These are phyloP conservation scores for Cottoperca gobio DNA, from an alignment of 2,797 vertebrate species.

Conservation along the genomic window DNA sequence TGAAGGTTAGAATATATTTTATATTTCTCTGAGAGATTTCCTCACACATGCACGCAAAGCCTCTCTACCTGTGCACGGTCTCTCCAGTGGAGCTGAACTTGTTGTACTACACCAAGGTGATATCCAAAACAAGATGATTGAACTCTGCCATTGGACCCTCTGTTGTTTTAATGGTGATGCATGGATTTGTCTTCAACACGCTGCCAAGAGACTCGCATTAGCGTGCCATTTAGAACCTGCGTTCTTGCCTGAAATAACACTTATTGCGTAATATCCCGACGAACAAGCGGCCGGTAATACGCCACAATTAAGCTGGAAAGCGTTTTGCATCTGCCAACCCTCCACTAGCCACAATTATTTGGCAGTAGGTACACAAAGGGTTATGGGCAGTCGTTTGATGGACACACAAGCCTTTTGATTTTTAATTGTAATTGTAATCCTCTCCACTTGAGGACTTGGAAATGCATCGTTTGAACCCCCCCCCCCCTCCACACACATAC, in stretches of 20 bases:
- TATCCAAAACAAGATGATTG: constrained; percentile 74
- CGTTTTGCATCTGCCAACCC: constrained; percentile 79
- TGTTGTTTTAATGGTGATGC: constrained; percentile 76
- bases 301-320: constrained; percentile 77
- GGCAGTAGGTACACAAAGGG: constrained; percentile 82
- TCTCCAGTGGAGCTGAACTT: too few relatives aligned
- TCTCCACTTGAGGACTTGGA: constrained; percentile 89
- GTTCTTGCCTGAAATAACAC: constrained; percentile 85
- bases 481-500: constrained; percentile 35
- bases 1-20: too few relatives aligned
- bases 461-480: constrained; percentile 89
- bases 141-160: constrained; percentile 69
- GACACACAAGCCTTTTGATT: constrained; percentile 88
- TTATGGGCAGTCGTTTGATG: constrained; percentile 86
- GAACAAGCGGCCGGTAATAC: constrained; percentile 76
- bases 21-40: too few relatives aligned
- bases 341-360: constrained; percentile 73
- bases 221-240: constrained; percentile 81
- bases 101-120: constrained; percentile 64
- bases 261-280: constrained; percentile 84
- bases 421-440: constrained; percentile 95
- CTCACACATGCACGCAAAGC: too few relatives aligned
- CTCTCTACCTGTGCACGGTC: too few relatives aligned
- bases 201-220: constrained; percentile 84
- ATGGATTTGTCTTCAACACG: constrained; percentile 79